Evolutionary conservation across 2,797 vertebrate genomes (phyloP).

Genomic region (Poeciliopsis presidionis): DNA sequence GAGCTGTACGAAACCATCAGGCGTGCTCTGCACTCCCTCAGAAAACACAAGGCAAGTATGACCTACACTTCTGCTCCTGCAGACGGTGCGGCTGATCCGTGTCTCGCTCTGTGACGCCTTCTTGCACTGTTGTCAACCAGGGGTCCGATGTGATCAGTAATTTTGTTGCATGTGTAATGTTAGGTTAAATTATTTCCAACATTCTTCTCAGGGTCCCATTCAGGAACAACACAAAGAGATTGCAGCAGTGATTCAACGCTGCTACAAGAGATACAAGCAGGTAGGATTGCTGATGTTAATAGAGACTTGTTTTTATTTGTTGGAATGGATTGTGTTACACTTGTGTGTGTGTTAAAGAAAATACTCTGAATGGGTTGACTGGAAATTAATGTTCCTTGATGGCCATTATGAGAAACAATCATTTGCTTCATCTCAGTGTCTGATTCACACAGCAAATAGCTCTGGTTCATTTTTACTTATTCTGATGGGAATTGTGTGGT

Average conservation of each 20-base stretch:
- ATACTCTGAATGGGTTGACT: background rate
- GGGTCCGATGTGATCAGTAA: background rate
- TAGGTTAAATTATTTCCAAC: constrained; percentile 17
- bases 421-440: background rate
- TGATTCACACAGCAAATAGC: background rate
- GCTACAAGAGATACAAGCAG: constrained; percentile 99
- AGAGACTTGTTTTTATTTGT: background rate
- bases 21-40: constrained; percentile 94
- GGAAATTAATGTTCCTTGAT: background rate
- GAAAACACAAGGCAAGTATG: constrained; percentile 92
- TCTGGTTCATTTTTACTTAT: background rate
- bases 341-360: background rate
- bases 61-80: background rate
- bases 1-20: constrained; percentile 96
- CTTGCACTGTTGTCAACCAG: constrained; percentile 5
- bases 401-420: background rate
- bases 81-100: background rate
- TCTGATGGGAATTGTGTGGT: background rate
- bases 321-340: background rate
- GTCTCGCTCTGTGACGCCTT: background rate
- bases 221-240: constrained; percentile 97
- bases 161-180: constrained; percentile 5
- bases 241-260: constrained; percentile 96
- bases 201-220: constrained; percentile 80
- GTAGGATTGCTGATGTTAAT: constrained; percentile 73